Evolutionary conservation across 2,888 invertebrate species (phyloP), one percentile per base, ranked within the genome.

Genomic region (Cabera pusaria): DNA sequence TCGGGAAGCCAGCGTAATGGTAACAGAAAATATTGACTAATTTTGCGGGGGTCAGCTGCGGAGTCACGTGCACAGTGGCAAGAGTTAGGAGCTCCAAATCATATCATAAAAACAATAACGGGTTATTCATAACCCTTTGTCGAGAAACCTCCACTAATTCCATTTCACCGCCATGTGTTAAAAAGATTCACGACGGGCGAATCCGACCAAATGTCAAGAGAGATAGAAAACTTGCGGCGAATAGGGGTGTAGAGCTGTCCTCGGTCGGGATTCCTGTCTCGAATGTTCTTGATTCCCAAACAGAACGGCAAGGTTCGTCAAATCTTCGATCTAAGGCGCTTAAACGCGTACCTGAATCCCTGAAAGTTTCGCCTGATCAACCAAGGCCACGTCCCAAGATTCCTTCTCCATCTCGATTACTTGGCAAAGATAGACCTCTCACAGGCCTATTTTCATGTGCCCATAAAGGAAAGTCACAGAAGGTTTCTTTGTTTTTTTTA

Each of bases 401-500:
- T 47, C 6, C 17, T 47, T 0, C 24, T 45, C 14, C 18, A 6
- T 5, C 2, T 22, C 29, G 48, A 48, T 17, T 48, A 22, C 17
- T 31, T 52, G 31, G 47, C 3, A 14, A 52, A 52, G 7, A 11
- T 52, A 17, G 45, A 52, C 11, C 25, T 52, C 6, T 31, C 33
- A 4, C 47, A 47, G 18, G 52, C 52, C n/a, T 52, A 52, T 4
- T 52, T 49, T 34, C 44, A 49, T 16, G 37, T 52, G 0, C 44
- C 41, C 1, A 34, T 21, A 24, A 18, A n/a, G n/a, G n/a, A 43
- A 7, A 38, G 38, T 20, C 46, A 46, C 29, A 33, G 46, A 6
- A 27, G 50, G 1, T 51, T 33, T 19, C 47, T 53, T 2, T 23
- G 34, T 1, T 26, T 48, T 5, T 9, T 20, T 8, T 52, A 43